Percentiles rank a stretch among this genome's conserved stretches.
Conservation (phyloP, 2,113 vertebrate genomes). For the Gadus chalcogrammus region DNA sequence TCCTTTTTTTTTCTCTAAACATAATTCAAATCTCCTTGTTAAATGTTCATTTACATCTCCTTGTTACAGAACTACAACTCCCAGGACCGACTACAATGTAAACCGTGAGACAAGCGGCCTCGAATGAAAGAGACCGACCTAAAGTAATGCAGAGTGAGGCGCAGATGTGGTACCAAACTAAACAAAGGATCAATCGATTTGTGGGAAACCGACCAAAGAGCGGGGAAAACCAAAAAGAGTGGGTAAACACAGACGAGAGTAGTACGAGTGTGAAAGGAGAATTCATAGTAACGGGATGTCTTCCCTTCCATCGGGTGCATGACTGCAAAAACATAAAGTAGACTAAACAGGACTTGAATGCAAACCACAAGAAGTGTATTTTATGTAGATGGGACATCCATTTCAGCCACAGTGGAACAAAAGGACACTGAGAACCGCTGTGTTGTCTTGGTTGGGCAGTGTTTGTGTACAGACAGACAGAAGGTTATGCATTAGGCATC, state of each 20-base stretch:
- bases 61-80: slow-evolving; percentile 17
- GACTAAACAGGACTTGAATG: no score
- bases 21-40: slow-evolving; percentile 19
- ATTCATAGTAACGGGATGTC: no score
- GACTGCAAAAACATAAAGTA: no score
- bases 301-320: no score
- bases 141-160: neutral
- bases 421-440: no score
- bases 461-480: neutral
- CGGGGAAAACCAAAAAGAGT: neutral
- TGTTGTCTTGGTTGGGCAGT: no score
- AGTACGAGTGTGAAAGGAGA: no score
- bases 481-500: slow-evolving; percentile 1
- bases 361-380: no score
- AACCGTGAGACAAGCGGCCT: neutral
- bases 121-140: neutral
- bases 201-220: neutral
- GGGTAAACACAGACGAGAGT: no score
- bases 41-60: slow-evolving; percentile 38
- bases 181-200: neutral
- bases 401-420: no score
- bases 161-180: neutral
- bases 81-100: slow-evolving; percentile 19
- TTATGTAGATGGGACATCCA: no score
- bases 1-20: neutral